Base-by-base conservation (phyloP, 2,888 invertebrate genomes). In the Polyommatus icarus region DNA sequence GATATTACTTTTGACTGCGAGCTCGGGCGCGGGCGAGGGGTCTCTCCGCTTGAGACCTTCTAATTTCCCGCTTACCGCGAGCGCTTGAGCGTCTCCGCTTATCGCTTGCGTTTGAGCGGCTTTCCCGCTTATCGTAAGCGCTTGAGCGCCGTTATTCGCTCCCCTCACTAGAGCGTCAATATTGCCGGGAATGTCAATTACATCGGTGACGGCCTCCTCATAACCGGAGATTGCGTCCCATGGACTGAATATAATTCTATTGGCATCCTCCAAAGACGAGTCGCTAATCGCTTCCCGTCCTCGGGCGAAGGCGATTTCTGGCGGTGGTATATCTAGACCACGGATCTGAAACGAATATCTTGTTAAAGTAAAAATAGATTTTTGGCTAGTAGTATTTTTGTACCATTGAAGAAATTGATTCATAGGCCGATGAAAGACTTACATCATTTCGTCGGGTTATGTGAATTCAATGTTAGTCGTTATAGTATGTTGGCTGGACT, bases 211-310 rank as follows among this genome's bases (percentile, higher is more conserved):
- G 61, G 90, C 84, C 79, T 92, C 92, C 81, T 92, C 94, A 87
- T 88, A 93, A 61, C 92, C 91, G 78, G 93, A 90, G 85, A 93
- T 89, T 85, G 94, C 86, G 81, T 94, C 93, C 94, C 94, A 94
- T 77, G 94, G 94, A 87, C 93, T 94, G 87, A 94, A 94, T 90
- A 94, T 94, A 87, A 94, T 94, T 90, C 92, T 92, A 88, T 94
- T 94, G 85, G 92, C 94, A 86, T 94, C 92, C 87, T 94, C 94
- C 79, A 94, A 89, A 78, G 93, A 93, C 80, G 92, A 86, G 85
- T 93, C 93, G 80, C 88, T 88, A 87, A 90, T 89, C 86, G 88
- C 87, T 85, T 91, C 89, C 85, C 90, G 90, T 83, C 87, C 88
- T 82, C 86, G 86, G 80, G 84, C 83, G 84, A 88, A 88, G 79